Evolutionary conservation across 2,797 vertebrate genomes (phyloP).

Genomic region (Clarias laeviceps): DNA sequence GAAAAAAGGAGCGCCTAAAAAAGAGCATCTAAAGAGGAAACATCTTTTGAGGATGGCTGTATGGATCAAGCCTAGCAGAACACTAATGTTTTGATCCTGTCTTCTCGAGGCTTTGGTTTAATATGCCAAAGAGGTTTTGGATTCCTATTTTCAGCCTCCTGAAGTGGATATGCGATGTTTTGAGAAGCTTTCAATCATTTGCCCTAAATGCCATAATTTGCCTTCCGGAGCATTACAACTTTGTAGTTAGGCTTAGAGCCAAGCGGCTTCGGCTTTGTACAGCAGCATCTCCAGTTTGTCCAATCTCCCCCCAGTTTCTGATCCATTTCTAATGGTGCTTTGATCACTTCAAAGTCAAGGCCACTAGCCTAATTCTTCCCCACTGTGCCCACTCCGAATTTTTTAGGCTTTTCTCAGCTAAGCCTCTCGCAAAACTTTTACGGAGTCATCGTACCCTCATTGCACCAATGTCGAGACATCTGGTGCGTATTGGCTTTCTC

Average conservation of each 20-base stretch:
- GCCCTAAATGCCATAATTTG: conserved; percentile 43
- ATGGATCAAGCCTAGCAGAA: conserved; percentile 28
- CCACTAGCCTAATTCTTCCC: conserved; percentile 30
- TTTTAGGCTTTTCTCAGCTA: conserved; percentile 20
- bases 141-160: conserved; percentile 65
- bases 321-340: conserved; percentile 50
- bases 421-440: conserved; percentile 13
- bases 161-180: conserved; percentile 54
- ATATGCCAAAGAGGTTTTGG: conserved; percentile 49
- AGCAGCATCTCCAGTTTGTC: conserved; percentile 33
- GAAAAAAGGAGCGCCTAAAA: neutral
- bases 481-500: conserved; percentile 37
- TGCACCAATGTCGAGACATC: conserved; percentile 46
- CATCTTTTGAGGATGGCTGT: conserved; percentile 28
- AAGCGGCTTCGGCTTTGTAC: conserved; percentile 41
- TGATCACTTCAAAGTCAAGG: conserved; percentile 52
- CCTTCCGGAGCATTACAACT: conserved; percentile 18
- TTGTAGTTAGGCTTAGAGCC: conserved; percentile 35
- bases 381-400: neutral
- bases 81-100: conserved; percentile 36
- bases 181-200: conserved; percentile 56
- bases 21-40: neutral
- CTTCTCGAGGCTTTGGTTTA: conserved; percentile 43
- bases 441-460: conserved; percentile 28
- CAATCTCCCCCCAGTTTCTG: conserved; percentile 39